Evolutionary conservation across 2,113 vertebrate species (phyloP), one percentile per base, ranked within the genome.

Genomic region (Ranitomeya variabilis): DNA sequence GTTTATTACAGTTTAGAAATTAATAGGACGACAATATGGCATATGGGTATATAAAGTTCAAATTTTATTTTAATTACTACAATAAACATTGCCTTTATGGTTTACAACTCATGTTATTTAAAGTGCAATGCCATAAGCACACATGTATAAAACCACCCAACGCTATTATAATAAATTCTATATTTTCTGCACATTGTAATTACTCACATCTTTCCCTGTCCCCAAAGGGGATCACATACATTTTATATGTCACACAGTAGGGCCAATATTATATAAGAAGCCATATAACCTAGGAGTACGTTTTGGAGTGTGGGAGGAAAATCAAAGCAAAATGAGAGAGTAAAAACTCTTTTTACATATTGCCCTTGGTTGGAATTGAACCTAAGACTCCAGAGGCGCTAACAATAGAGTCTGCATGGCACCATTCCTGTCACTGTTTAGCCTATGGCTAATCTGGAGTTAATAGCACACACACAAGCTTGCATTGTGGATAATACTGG

Each of bases 1-100:
- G 71, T 74, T 74, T 74, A 45, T 19, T 74, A 45, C 71, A 45
- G 71, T 16, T 74, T 74, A 74, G 71, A 74, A 74, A 74, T 74
- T 14, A 74, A 45, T 74, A 19, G 71, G 71, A 74, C 71, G 51
- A 74, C 71, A 74, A 37, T 8, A 31, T 19, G 71, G 71, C 37
- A 74, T 74, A 18, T 74, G 71, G 37, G 31, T 51, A 74, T 19
- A 74, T 74, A 74, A 74, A 74, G 71, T 45, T 74, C 71, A 74
- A 74, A 74, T 15, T 74, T 19, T 74, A 74, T 45, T 74, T 74
- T 74, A 74, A 74, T 74, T 74, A 45, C 71, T 7, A 19, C 71
- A 74, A 74, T 74, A 74, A 74, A 74, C 31, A 74, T 18, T 74
- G 14, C 7, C 71, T 74, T 74, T 74, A 74, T 74, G 71, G 45